These are phyloP conservation scores for Phorcus lineatus DNA, from an alignment of 2,888 invertebrate species.

Conservation along the genomic window DNA sequence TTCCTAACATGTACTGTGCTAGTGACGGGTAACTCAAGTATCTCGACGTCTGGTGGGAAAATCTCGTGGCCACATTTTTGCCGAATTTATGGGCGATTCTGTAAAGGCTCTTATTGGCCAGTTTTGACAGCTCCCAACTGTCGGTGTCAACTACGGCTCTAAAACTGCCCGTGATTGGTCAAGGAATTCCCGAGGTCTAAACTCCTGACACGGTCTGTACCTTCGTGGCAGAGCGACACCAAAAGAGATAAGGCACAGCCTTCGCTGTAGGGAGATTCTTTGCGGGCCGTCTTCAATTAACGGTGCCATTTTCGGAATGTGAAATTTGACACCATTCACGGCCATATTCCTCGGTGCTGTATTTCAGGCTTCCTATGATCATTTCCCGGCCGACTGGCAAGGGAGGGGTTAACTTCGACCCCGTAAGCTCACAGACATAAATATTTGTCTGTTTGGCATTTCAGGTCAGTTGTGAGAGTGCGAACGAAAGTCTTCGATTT, in stretches of 20 bases:
- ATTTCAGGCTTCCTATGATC: background rate
- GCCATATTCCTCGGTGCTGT: background rate
- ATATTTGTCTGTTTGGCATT: slow-evolving; percentile 10
- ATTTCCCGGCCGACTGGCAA: background rate
- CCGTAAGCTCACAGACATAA: background rate
- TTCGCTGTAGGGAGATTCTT: background rate
- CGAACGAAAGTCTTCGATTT: slow-evolving; percentile 13
- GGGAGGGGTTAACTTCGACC: background rate
- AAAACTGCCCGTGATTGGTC: slow-evolving; percentile 15
- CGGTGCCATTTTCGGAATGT: slow-evolving; percentile 23
- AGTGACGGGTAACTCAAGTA: background rate
- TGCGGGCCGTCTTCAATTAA: slow-evolving; percentile 10
- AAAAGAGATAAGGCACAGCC: background rate
- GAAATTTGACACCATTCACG: background rate
- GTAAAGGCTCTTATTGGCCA: background rate
- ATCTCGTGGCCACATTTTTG: background rate
- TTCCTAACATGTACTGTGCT: background rate
- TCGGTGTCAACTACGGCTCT: background rate
- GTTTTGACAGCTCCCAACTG: background rate
- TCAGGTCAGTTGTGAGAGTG: slow-evolving; percentile 5
- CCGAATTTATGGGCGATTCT: background rate
- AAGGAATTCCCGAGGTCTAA: slow-evolving; percentile 1
- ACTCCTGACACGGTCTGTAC: background rate
- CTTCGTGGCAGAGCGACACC: background rate
- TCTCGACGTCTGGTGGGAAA: background rate